Conservation (phyloP, 2,888 invertebrate genomes). For the Alloscopus bannaensis region DNA sequence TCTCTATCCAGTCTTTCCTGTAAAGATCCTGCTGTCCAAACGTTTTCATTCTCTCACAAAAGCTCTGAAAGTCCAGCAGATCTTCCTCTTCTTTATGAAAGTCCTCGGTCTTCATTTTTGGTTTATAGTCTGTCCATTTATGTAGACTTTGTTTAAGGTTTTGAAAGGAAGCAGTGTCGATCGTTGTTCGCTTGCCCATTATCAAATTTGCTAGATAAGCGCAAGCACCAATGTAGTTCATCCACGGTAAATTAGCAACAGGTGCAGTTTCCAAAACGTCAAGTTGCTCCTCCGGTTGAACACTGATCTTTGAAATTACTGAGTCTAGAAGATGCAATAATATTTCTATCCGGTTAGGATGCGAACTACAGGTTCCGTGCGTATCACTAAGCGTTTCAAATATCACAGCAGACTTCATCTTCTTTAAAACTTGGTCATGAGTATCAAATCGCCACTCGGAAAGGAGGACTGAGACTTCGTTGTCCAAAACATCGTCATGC, state of each 20-base stretch:
- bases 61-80: constrained; percentile 57
- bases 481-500: not conserved
- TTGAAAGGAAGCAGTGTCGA: not conserved
- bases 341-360: no score
- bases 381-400: constrained; percentile 16
- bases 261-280: no score
- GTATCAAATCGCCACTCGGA: constrained; percentile 23
- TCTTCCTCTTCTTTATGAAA: constrained; percentile 35
- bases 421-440: not conserved
- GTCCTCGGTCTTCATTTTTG: constrained; percentile 63
- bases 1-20: constrained; percentile 51
- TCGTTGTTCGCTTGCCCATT: constrained; percentile 30
- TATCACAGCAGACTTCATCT: constrained; percentile 23
- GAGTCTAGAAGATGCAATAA: no score
- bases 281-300: no score
- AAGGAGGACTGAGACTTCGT: constrained; percentile 19
- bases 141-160: not conserved
- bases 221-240: constrained; percentile 61
- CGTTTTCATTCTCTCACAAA: constrained; percentile 51
- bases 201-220: constrained; percentile 57
- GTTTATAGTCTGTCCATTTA: constrained; percentile 41
- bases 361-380: no score
- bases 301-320: no score
- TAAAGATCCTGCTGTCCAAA: constrained; percentile 48
- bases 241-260: no score